These are phyloP conservation scores for Pseudomyrmex cubaensis DNA, from an alignment of 1,140 invertebrate species.

Conservation along the genomic window DNA sequence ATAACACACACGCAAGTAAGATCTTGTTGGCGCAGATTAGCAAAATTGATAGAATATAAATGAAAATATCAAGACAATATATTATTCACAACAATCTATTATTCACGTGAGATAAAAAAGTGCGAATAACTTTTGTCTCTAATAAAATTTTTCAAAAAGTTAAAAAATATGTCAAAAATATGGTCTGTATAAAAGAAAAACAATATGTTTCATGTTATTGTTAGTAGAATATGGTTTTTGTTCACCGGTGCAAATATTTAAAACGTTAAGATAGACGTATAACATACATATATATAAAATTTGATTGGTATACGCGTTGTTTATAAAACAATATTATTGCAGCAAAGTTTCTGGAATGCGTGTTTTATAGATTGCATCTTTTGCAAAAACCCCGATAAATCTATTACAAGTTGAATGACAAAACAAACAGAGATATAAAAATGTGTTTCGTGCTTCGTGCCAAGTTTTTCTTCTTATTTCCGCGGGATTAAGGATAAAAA, in stretches of 20 bases:
- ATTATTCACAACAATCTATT: not conserved
- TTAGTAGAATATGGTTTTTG: conserved; percentile 23
- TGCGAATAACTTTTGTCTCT: not conserved
- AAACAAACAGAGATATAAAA: conserved; percentile 44
- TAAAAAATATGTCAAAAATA: not conserved
- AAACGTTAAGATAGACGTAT: not conserved
- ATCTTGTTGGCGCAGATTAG: too few species aligned
- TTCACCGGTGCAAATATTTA: conserved; percentile 21
- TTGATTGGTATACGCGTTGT: conserved; percentile 29
- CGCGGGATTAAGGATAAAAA: conserved; percentile 14
- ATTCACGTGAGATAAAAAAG: conserved; percentile 13
- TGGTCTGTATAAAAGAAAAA: not conserved
- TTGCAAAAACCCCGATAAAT: conserved; percentile 37
- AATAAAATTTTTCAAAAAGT: conserved; percentile 20
- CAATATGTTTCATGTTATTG: conserved; percentile 17
- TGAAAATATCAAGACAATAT: not conserved
- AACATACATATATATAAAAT: conserved; percentile 35
- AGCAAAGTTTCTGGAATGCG: conserved; percentile 14
- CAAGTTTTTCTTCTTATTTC: conserved; percentile 53
- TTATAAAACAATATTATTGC: conserved; percentile 36
- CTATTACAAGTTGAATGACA: conserved; percentile 45
- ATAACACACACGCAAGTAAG: not conserved
- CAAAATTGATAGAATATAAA: not conserved
- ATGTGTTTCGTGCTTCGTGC: conserved; percentile 48
- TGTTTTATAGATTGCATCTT: conserved; percentile 42